These are phyloP conservation scores for Eleginops maclovinus DNA, from an alignment of 2,113 vertebrate genomes.

Conservation along the genomic window DNA sequence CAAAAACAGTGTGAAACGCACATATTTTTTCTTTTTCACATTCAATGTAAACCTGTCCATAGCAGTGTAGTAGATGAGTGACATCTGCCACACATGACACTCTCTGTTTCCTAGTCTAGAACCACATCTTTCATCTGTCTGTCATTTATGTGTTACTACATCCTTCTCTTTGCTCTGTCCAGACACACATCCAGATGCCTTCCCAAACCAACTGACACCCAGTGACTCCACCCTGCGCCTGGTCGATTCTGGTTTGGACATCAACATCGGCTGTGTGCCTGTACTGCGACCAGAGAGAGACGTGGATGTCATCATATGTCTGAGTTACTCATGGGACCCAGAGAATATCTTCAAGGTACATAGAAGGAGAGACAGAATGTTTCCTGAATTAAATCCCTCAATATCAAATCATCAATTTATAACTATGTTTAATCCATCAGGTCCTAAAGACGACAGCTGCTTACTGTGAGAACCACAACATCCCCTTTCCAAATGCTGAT, in stretches of 20 bases:
- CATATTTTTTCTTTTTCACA: too few species aligned
- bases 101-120: too few species aligned
- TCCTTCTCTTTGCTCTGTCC: not conserved
- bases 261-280: slow-evolving; percentile 86
- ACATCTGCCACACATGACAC: not conserved
- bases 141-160: not conserved
- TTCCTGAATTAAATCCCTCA: not conserved
- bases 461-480: slow-evolving; percentile 66
- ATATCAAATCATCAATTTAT: not conserved
- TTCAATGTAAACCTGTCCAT: too few species aligned
- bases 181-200: slow-evolving; percentile 85
- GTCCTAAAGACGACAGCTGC: slow-evolving; percentile 63
- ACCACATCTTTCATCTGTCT: too few species aligned
- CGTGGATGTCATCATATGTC: slow-evolving; percentile 87
- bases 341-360: slow-evolving; percentile 81
- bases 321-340: slow-evolving; percentile 83
- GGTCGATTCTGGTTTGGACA: slow-evolving; percentile 88
- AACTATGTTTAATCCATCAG: slow-evolving; percentile 31
- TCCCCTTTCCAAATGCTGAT: slow-evolving; percentile 74
- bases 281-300: slow-evolving; percentile 85
- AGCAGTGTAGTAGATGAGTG: not conserved
- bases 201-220: slow-evolving; percentile 87
- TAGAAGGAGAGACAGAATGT: not conserved
- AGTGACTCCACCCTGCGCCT: slow-evolving; percentile 82
- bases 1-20: too few species aligned